Conservation (phyloP, 2,113 vertebrate genomes). For the Upupa epops region DNA sequence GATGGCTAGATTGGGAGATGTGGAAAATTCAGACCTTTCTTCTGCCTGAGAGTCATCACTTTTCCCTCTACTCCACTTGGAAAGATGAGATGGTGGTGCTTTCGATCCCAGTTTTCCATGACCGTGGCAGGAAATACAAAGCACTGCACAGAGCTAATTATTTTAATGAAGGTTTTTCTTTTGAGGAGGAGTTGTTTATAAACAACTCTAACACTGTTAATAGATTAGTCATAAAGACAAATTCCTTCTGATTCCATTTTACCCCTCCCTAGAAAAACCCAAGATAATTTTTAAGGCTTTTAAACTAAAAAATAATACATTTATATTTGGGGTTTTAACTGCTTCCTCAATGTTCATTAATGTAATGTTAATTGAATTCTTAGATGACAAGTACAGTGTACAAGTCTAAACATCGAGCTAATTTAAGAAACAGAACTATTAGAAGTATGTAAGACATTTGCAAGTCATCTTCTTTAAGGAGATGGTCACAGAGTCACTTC, state of each 20-base stretch:
- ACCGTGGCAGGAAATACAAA: neutral
- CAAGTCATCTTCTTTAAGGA: neutral
- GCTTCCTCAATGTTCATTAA: neutral
- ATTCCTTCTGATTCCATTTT: neutral
- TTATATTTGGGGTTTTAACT: too few relatives aligned
- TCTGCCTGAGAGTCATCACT: neutral
- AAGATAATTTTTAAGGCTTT: neutral
- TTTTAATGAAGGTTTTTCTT: neutral
- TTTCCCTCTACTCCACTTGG: neutral
- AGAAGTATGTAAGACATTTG: neutral
- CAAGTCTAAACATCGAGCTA: rapidly evolving
- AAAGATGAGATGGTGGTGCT: neutral
- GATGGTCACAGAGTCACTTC: neutral
- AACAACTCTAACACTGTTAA: neutral
- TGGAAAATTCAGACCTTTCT: neutral
- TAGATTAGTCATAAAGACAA: neutral
- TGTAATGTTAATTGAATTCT: neutral
- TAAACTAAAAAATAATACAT: neutral
- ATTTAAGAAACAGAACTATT: neutral
- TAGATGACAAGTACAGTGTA: neutral
- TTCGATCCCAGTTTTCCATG: neutral
- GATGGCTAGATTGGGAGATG: neutral
- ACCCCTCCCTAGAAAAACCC: rapidly evolving
- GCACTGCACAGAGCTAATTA: neutral
- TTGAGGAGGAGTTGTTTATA: neutral